Evolutionary conservation across 2,113 vertebrate species (phyloP).

Genomic region (Perognathus longimembris): DNA sequence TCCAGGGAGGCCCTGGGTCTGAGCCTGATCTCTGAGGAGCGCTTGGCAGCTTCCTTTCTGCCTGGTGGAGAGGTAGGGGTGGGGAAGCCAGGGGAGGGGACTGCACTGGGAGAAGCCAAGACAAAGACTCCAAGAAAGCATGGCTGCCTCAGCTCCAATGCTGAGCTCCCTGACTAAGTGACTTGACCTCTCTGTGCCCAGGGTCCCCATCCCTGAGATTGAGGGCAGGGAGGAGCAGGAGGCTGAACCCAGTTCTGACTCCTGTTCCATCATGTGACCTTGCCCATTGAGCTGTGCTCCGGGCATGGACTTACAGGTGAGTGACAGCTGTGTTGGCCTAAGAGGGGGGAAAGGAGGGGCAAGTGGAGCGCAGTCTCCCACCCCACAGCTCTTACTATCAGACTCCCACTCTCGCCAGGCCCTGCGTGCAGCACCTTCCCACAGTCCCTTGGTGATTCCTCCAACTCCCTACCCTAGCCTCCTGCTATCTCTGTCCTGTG

Average conservation of each 20-base stretch:
- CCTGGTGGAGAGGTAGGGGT: background rate
- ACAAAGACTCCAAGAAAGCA: background rate
- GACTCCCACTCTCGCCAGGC: background rate
- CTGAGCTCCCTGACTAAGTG: background rate
- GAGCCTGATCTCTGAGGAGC: background rate
- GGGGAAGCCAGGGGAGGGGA: background rate
- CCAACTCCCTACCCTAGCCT: too few species aligned
- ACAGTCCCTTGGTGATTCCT: background rate
- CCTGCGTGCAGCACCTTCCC: background rate
- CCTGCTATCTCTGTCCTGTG: background rate
- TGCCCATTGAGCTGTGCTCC: too few species aligned
- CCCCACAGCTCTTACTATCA: accelerated
- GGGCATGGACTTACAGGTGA: background rate
- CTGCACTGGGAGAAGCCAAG: background rate
- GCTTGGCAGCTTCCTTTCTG: background rate
- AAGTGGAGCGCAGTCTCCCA: too few species aligned
- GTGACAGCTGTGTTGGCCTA: background rate
- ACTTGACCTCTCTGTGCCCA: background rate
- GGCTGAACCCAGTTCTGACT: background rate
- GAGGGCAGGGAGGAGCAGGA: background rate
- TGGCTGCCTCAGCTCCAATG: background rate
- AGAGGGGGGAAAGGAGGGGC: too few species aligned
- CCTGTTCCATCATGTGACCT: background rate
- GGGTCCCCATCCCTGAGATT: background rate
- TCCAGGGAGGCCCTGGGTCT: background rate